Conservation (phyloP, 2,888 invertebrate species). For the Ochropleura plecta region DNA sequence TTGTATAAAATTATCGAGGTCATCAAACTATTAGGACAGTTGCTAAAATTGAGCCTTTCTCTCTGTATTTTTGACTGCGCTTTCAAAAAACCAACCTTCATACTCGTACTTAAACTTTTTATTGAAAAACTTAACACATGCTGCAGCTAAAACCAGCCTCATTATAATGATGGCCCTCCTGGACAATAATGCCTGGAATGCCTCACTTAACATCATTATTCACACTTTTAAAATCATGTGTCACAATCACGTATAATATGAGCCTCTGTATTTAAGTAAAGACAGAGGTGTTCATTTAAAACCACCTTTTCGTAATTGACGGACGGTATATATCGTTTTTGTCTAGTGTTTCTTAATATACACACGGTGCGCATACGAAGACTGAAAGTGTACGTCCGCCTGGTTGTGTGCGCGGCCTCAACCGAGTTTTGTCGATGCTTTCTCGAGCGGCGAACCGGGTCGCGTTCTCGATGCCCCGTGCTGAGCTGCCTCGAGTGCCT, state of each 20-base stretch:
- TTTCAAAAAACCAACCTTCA: background rate
- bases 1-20: constrained; percentile 53
- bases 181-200: constrained; percentile 15
- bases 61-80: constrained; percentile 4
- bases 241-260: constrained; percentile 13
- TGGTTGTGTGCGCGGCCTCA: constrained; percentile 87
- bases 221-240: constrained; percentile 5
- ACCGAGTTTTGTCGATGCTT: constrained; percentile 91
- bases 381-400: constrained; percentile 87
- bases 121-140: background rate
- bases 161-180: background rate
- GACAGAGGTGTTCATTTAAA: constrained; percentile 44
- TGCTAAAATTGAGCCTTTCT: constrained; percentile 31
- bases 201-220: background rate
- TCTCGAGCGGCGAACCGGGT: constrained; percentile 90
- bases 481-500: constrained; percentile 80
- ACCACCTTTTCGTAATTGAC: constrained; percentile 66
- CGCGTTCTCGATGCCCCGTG: constrained; percentile 88
- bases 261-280: constrained; percentile 14
- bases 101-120: background rate
- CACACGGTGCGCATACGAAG: constrained; percentile 80
- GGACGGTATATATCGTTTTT: constrained; percentile 72
- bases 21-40: constrained; percentile 40
- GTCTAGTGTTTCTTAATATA: constrained; percentile 75
- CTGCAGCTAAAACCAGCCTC: constrained; percentile 12